A percentile compares a stretch with the other conserved stretches of the same genome.
Conservation (phyloP, 2,797 vertebrate species). For the Nannoperca obscura region DNA sequence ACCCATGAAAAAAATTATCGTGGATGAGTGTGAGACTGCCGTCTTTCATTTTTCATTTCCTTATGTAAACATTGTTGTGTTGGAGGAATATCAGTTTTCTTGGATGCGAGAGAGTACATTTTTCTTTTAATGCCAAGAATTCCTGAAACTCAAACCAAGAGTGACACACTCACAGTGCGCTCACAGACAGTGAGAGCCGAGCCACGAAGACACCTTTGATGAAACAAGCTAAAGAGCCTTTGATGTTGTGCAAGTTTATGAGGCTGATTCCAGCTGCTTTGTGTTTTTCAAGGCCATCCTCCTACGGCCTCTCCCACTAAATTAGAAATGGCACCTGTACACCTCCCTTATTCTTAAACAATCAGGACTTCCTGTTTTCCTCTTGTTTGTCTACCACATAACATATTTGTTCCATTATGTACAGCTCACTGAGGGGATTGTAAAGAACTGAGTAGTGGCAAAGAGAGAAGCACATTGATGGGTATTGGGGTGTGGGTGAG, state of each 20-base stretch:
- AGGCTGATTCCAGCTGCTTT: slow-evolving; percentile 83
- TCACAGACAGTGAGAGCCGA: slow-evolving; percentile 65
- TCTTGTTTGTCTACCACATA: slow-evolving; percentile 73
- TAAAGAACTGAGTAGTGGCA: slow-evolving; percentile 34
- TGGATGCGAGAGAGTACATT: slow-evolving; percentile 64
- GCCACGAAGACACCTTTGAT: slow-evolving; percentile 79
- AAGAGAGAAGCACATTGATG: slow-evolving; percentile 17
- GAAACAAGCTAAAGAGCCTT: slow-evolving; percentile 80
- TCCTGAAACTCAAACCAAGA: slow-evolving; percentile 72
- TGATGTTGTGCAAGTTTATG: slow-evolving; percentile 81
- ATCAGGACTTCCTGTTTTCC: slow-evolving; percentile 74
- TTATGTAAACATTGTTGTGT: slow-evolving; percentile 76
- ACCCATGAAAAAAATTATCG: slow-evolving; percentile 34
- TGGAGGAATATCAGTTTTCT: slow-evolving; percentile 73
- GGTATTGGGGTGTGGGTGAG: not conserved
- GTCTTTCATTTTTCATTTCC: slow-evolving; percentile 79
- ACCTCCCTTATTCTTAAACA: slow-evolving; percentile 79
- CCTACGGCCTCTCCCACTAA: slow-evolving; percentile 73
- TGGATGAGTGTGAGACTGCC: slow-evolving; percentile 61
- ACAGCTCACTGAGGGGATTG: slow-evolving; percentile 55
- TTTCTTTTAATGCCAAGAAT: slow-evolving; percentile 80
- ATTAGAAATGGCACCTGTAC: slow-evolving; percentile 84
- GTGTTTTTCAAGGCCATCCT: slow-evolving; percentile 79
- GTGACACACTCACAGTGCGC: slow-evolving; percentile 63
- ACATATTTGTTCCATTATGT: slow-evolving; percentile 79